Conservation (phyloP, 2,797 vertebrate genomes). For the Channa striata region DNA sequence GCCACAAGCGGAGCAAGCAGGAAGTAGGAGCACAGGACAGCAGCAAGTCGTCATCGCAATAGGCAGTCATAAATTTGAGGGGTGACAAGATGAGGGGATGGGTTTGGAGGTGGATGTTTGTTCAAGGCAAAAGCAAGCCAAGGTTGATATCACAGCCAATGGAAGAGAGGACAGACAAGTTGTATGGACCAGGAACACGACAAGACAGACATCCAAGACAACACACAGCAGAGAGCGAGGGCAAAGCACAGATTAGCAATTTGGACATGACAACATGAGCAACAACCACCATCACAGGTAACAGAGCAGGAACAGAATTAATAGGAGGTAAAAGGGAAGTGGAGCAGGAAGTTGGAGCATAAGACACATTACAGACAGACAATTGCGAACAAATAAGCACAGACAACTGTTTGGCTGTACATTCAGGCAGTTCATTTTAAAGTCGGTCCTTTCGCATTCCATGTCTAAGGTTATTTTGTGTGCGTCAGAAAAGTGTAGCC, state of each 20-base stretch:
- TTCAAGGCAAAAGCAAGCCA: constrained; percentile 87
- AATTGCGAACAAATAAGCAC: constrained; percentile 68
- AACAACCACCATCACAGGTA: constrained; percentile 78
- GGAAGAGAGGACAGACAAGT: constrained; percentile 70
- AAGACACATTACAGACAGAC: constrained; percentile 77
- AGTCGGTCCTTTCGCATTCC: constrained; percentile 66
- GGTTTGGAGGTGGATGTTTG: constrained; percentile 79
- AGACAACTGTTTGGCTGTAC: constrained; percentile 63
- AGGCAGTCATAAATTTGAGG: constrained; percentile 82
- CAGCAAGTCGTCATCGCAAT: constrained; percentile 81
- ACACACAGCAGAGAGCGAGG: constrained; percentile 96
- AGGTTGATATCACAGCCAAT: constrained; percentile 90
- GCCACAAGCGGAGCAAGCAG: constrained; percentile 88
- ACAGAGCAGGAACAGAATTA: constrained; percentile 74
- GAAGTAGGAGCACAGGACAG: constrained; percentile 82
- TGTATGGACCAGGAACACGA: constrained; percentile 78
- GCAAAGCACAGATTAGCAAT: constrained; percentile 97
- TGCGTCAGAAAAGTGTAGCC: neutral
- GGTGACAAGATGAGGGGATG: constrained; percentile 32
- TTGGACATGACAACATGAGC: constrained; percentile 82
- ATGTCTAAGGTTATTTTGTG: constrained; percentile 1
- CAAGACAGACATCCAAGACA: constrained; percentile 86
- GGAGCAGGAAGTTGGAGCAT: constrained; percentile 58
- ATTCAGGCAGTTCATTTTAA: constrained; percentile 79
- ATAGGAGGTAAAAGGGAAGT: constrained; percentile 49